A percentile compares a stretch with the other conserved stretches of the same genome.
phyloP scores from a whole-genome alignment of 1,140 invertebrate species.

The Globodera rostochiensis region DNA sequence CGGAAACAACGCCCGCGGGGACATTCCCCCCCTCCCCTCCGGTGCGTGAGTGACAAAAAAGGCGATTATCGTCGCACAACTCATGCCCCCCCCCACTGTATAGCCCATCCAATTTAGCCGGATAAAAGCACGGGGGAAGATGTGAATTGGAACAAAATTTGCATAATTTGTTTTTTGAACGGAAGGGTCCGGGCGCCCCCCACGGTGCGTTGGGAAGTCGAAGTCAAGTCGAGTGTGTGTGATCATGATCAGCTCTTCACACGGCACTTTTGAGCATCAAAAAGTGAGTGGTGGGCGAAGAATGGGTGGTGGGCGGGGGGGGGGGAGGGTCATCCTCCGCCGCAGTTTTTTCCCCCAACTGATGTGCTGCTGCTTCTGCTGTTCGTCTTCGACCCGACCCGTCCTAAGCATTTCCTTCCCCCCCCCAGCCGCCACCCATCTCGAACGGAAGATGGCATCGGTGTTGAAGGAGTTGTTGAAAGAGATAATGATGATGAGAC shows the following conservation, averaged over 20 bases:
- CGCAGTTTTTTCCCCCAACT: not conserved
- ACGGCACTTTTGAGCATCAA: too few relatives aligned
- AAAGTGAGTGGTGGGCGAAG: slow-evolving; percentile 1
- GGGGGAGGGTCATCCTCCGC: not conserved
- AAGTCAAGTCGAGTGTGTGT: too few relatives aligned
- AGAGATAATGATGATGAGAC: not conserved
- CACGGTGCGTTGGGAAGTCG: not conserved
- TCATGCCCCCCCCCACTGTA: not conserved
- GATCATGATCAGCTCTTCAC: too few relatives aligned
- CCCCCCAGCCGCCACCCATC: not conserved
- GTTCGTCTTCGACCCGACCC: too few relatives aligned
- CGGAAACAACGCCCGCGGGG: too few relatives aligned
- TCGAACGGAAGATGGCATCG: not conserved
- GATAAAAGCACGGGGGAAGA: not conserved
- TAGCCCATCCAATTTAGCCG: not conserved
- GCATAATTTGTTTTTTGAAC: not conserved
- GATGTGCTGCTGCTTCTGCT: too few relatives aligned
- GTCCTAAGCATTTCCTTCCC: not conserved
- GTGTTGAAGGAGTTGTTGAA: not conserved
- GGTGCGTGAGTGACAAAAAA: slow-evolving; percentile 13
- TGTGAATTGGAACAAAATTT: slow-evolving; percentile 10
- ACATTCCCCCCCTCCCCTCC: too few relatives aligned
- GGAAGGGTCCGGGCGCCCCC: too few relatives aligned
- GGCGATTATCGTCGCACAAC: not conserved
- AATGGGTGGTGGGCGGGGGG: not conserved